Conservation (phyloP, 2,113 vertebrate genomes). For the Sarotherodon lohbergeri region DNA sequence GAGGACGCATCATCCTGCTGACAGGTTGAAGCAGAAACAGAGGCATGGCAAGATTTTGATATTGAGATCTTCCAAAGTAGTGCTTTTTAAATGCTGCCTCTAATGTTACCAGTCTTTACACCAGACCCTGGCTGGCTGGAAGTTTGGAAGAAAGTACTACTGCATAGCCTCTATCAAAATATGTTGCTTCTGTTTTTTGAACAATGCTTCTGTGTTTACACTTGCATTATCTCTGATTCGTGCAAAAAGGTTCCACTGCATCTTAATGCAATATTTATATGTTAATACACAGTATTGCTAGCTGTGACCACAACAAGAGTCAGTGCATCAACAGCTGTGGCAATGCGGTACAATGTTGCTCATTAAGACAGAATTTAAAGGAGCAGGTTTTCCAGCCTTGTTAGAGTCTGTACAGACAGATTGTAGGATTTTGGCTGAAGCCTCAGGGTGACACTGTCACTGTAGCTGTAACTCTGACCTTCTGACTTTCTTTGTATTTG, state of each 20-base stretch:
- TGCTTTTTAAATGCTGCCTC: background rate
- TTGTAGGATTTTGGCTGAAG: background rate
- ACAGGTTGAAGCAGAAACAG: background rate
- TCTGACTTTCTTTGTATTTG: background rate
- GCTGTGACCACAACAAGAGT: background rate
- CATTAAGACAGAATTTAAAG: background rate
- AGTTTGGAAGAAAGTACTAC: background rate
- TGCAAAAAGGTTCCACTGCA: background rate
- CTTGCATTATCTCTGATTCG: background rate
- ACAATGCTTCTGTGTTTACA: background rate
- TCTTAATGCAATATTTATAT: background rate
- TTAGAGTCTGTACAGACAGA: background rate
- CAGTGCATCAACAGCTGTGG: background rate
- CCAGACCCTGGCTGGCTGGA: background rate
- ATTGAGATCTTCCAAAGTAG: background rate
- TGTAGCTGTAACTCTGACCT: background rate
- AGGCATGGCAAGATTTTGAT: background rate
- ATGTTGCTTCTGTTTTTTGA: background rate
- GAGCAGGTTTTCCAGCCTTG: background rate
- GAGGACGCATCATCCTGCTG: constrained; percentile 22
- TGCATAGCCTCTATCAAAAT: background rate
- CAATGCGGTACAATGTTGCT: too few species aligned
- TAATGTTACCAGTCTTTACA: background rate
- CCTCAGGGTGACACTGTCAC: background rate
- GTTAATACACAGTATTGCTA: background rate